Conservation (phyloP, 2,888 invertebrate species). For the Osedax frankpressi region DNA sequence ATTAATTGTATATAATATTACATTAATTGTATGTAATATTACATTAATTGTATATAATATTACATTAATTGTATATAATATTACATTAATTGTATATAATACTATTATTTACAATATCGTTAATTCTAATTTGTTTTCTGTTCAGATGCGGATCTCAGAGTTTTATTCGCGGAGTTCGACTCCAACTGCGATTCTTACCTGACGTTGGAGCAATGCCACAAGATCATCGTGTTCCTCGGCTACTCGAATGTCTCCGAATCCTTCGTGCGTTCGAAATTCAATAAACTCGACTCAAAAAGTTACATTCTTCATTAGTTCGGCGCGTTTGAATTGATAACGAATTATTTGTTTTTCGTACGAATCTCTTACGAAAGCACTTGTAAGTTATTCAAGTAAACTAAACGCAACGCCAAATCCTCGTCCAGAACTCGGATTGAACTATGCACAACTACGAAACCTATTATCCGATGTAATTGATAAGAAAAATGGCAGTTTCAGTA, state of each 20-base stretch:
- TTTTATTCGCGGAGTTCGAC: constrained; percentile 6
- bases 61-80: too few species aligned
- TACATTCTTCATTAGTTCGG: too few species aligned
- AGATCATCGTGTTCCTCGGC: not conserved
- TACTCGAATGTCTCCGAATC: not conserved
- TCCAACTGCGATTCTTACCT: constrained; percentile 27
- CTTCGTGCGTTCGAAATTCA: not conserved
- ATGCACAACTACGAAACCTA: not conserved
- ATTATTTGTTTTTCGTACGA: too few species aligned
- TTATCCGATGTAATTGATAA: not conserved
- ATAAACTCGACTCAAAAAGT: not conserved
- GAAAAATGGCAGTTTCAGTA: not conserved
- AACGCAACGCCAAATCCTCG: not conserved
- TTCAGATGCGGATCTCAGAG: constrained; percentile 4
- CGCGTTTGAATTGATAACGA: too few species aligned
- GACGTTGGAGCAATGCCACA: constrained; percentile 21
- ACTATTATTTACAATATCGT: not conserved
- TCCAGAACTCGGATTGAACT: not conserved
- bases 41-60: too few species aligned
- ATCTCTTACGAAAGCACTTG: too few species aligned
- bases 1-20: too few species aligned
- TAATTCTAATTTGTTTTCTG: not conserved
- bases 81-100: not conserved
- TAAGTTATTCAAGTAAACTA: too few species aligned
- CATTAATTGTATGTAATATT: too few species aligned